phyloP scores from a whole-genome alignment of 1,140 invertebrate genomes.

The Onthophagus taurus region DNA sequence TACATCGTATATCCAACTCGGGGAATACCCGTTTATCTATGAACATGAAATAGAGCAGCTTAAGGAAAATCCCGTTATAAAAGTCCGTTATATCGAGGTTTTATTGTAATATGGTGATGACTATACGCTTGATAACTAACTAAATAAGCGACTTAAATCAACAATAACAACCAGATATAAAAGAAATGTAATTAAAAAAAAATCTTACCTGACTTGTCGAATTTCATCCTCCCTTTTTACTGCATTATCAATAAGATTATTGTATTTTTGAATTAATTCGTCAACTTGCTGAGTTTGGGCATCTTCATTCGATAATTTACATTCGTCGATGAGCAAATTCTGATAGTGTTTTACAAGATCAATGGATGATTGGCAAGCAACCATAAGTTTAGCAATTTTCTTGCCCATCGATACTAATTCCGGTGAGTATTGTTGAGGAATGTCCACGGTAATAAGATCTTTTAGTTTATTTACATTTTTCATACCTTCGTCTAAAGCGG shows the following conservation, averaged over 20 bases:
- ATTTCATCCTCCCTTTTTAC: slow-evolving; percentile 65
- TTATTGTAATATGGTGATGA: too few relatives aligned
- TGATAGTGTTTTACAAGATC: slow-evolving; percentile 73
- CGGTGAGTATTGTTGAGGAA: slow-evolving; percentile 42
- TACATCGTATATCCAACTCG: too few relatives aligned
- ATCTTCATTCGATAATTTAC: slow-evolving; percentile 54
- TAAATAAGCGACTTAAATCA: too few relatives aligned
- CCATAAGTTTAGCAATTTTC: slow-evolving; percentile 53
- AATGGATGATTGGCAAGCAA: slow-evolving; percentile 59
- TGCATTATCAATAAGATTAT: slow-evolving; percentile 57
- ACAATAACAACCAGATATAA: too few relatives aligned
- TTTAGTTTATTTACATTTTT: slow-evolving; percentile 47
- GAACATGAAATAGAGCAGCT: too few relatives aligned
- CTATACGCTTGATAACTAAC: too few relatives aligned
- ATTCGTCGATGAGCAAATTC: slow-evolving; percentile 61
- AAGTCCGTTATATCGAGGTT: too few relatives aligned
- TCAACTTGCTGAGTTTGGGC: slow-evolving; percentile 56
- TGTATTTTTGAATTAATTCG: slow-evolving; percentile 54
- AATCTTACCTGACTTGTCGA: slow-evolving; percentile 55
- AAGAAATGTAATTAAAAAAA: neutral
- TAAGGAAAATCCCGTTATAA: too few relatives aligned
- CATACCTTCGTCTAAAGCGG: slow-evolving; percentile 54
- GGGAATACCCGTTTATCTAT: too few relatives aligned
- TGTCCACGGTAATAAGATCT: slow-evolving; percentile 40
- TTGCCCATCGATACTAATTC: slow-evolving; percentile 45